phyloP scores from a whole-genome alignment of 2,888 invertebrate genomes.

The Tinea trinotella region DNA sequence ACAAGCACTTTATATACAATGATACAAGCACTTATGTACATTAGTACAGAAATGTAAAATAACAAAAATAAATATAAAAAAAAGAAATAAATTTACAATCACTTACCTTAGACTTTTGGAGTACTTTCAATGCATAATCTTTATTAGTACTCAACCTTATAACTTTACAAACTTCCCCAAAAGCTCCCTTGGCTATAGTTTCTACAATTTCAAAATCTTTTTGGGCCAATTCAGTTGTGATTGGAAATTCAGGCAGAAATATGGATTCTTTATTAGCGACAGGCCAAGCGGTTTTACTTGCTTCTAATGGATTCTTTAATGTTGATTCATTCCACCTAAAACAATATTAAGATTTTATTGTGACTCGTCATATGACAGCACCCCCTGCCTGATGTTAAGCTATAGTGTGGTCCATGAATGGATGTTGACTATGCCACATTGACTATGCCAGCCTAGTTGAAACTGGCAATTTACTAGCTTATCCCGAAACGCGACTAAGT shows the following conservation, averaged over 20 bases:
- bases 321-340: conserved; percentile 78
- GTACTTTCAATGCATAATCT: conserved; percentile 88
- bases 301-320: conserved; percentile 69
- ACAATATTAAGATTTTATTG: too few species aligned
- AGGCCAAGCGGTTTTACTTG: conserved; percentile 85
- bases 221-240: conserved; percentile 72
- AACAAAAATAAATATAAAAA: neutral
- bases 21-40: too few species aligned
- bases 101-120: conserved; percentile 82
- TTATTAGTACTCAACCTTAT: conserved; percentile 74
- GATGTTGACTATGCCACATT: too few species aligned
- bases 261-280: conserved; percentile 85
- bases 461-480: too few species aligned
- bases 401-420: too few species aligned
- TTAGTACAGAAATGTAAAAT: too few species aligned
- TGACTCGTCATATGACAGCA: too few species aligned
- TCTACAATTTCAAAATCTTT: conserved; percentile 77
- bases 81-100: neutral
- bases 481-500: too few species aligned
- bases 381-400: too few species aligned
- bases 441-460: too few species aligned
- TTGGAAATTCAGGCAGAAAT: conserved; percentile 91
- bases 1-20: too few species aligned
- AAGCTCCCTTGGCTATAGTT: conserved; percentile 90
- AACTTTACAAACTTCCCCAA: conserved; percentile 91